Evolutionary conservation across 1,140 invertebrate species (phyloP).

Genomic region (Lepidurus arcticus): DNA sequence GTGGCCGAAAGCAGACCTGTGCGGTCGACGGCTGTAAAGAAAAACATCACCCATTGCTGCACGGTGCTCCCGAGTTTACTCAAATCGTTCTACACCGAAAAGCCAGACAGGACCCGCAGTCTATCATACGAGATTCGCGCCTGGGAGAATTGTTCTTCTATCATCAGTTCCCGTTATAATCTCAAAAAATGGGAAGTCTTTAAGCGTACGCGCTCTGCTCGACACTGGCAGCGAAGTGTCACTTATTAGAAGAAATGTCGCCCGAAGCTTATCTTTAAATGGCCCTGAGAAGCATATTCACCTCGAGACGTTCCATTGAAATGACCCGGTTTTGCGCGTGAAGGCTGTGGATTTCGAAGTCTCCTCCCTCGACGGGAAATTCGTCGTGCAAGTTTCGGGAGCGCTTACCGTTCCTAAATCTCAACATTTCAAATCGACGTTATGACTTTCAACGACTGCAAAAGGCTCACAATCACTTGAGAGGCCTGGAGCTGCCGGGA

Average conservation of each 20-base stretch:
- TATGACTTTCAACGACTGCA: background rate
- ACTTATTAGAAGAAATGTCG: background rate
- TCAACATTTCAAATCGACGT: constrained; percentile 16
- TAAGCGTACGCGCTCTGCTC: background rate
- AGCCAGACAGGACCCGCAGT: background rate
- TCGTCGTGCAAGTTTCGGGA: background rate
- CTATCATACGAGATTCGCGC: background rate
- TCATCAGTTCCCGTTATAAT: constrained; percentile 17
- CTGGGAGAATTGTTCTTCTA: background rate
- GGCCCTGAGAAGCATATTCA: background rate
- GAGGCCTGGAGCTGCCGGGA: background rate
- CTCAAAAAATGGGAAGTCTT: background rate
- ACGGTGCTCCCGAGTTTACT: constrained; percentile 23
- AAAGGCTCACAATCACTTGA: background rate
- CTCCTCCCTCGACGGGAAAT: background rate
- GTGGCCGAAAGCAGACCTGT: background rate
- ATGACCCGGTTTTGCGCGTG: constrained; percentile 2
- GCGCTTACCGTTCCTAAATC: constrained; percentile 27
- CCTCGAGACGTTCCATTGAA: constrained; percentile 22
- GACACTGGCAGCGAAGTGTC: constrained; percentile 29
- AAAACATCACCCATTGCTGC: constrained; percentile 12
- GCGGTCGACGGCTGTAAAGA: background rate
- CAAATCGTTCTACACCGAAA: background rate
- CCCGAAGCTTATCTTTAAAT: background rate
- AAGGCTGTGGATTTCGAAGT: background rate